Evolutionary conservation across 2,797 vertebrate genomes (phyloP).

Genomic region (Microcaecilia unicolor): DNA sequence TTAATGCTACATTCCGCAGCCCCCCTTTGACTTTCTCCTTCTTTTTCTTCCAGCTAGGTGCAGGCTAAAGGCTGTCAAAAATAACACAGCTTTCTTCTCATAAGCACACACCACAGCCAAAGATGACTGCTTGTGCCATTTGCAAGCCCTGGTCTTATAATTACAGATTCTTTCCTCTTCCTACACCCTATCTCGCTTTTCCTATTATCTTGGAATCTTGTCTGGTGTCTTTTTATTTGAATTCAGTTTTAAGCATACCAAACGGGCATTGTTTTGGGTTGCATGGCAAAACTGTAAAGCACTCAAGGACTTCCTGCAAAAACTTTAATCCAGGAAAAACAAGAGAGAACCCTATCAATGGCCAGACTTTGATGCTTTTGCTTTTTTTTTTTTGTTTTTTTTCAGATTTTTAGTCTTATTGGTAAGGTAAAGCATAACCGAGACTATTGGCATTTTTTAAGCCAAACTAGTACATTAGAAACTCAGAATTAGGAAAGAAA

Average conservation of each 20-base stretch:
- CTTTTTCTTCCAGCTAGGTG: fast-evolving
- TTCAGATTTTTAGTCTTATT: too few species aligned
- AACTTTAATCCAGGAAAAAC: neutral
- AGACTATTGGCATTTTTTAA: too few species aligned
- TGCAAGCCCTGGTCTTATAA: neutral
- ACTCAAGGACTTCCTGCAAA: neutral
- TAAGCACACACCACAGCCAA: neutral
- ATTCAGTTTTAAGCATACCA: neutral
- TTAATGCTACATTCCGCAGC: fast-evolving
- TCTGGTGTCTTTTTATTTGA: neutral
- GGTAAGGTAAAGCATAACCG: too few species aligned
- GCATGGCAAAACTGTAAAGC: neutral
- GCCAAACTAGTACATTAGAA: too few species aligned
- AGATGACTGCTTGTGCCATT: neutral
- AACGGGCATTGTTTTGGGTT: neutral
- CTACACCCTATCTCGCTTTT: neutral
- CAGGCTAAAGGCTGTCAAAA: neutral
- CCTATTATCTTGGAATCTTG: neutral
- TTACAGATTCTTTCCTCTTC: neutral
- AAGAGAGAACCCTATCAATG: too few species aligned
- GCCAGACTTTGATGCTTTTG: too few species aligned
- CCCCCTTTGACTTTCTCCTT: neutral
- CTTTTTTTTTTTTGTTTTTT: too few species aligned
- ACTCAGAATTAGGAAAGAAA: too few species aligned
- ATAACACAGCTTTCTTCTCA: neutral